Evolutionary conservation across 2,888 invertebrate genomes (phyloP).

Genomic region (Drosophila atripex): DNA sequence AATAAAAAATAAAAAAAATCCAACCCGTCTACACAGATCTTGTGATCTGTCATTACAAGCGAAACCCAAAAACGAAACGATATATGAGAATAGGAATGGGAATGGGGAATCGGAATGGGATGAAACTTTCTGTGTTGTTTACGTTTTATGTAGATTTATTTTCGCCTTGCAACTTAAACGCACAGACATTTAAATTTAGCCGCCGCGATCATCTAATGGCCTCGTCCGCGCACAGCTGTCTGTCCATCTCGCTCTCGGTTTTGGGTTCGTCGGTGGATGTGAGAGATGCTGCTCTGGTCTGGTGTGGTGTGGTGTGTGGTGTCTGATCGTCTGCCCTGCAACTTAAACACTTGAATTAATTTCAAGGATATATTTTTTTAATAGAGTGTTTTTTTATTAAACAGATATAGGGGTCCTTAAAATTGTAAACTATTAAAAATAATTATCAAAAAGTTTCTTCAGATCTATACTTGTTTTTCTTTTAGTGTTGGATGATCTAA

Average conservation of each 20-base stretch:
- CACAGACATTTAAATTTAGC: slow-evolving; percentile 77
- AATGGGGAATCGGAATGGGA: slow-evolving; percentile 6
- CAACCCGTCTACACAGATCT: slow-evolving; percentile 44
- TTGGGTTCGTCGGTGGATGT: too few species aligned
- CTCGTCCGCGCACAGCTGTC: slow-evolving; percentile 52
- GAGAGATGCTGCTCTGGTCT: background rate
- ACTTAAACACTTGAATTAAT: slow-evolving; percentile 13
- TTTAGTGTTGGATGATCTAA: slow-evolving; percentile 1
- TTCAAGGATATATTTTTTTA: background rate
- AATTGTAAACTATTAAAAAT: too few species aligned
- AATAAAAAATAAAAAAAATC: slow-evolving; percentile 2
- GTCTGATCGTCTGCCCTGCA: slow-evolving; percentile 48
- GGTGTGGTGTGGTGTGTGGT: slow-evolving; percentile 25
- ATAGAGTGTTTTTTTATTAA: too few species aligned
- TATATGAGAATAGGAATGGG: too few species aligned
- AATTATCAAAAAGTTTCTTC: too few species aligned
- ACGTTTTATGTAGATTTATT: slow-evolving; percentile 77
- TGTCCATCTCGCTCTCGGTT: slow-evolving; percentile 4
- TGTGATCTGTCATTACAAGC: slow-evolving; percentile 53
- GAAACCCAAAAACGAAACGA: too few species aligned
- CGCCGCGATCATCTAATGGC: slow-evolving; percentile 75
- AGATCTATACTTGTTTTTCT: too few species aligned
- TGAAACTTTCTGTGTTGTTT: slow-evolving; percentile 58
- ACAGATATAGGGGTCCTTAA: too few species aligned
- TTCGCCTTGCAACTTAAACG: slow-evolving; percentile 78